Percentiles rank a stretch among this genome's conserved stretches.
Evolutionary conservation across 2,113 vertebrate genomes (phyloP).

Genomic region (Ctenomys sociabilis): DNA sequence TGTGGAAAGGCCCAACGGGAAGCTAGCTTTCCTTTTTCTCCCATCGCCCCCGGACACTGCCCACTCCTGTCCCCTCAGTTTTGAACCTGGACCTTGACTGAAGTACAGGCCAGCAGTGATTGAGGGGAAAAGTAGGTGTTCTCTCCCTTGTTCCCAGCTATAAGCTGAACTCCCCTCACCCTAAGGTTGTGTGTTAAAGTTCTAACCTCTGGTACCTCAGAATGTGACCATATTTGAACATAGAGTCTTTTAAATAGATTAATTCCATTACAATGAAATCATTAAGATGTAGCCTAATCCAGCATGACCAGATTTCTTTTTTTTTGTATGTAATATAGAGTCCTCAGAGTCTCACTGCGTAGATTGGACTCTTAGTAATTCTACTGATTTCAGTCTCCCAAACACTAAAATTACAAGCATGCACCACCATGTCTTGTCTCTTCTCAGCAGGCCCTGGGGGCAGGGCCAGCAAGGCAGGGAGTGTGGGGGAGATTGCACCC

Average conservation of each 20-base stretch:
- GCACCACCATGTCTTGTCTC: no score
- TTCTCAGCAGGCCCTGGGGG: no score
- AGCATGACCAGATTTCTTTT: background rate
- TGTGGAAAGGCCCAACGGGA: background rate
- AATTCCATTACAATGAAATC: background rate
- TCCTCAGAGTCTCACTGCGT: no score
- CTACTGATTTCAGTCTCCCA: no score
- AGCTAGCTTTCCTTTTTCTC: background rate
- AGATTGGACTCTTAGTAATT: no score
- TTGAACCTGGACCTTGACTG: background rate
- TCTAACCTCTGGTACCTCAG: background rate
- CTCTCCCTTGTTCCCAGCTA: background rate
- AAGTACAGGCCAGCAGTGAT: background rate
- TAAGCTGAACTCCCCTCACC: background rate
- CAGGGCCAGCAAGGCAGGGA: no score
- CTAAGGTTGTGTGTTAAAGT: background rate
- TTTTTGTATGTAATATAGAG: no score
- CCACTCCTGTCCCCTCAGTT: background rate
- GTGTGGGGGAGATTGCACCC: no score
- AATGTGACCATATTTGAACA: background rate
- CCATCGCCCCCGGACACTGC: background rate
- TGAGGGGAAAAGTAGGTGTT: background rate
- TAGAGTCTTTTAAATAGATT: slow-evolving; percentile 8
- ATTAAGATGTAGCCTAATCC: background rate
- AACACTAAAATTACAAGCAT: no score